Conservation (phyloP, 2,797 vertebrate species). For the Craterocephalus amniculus region DNA sequence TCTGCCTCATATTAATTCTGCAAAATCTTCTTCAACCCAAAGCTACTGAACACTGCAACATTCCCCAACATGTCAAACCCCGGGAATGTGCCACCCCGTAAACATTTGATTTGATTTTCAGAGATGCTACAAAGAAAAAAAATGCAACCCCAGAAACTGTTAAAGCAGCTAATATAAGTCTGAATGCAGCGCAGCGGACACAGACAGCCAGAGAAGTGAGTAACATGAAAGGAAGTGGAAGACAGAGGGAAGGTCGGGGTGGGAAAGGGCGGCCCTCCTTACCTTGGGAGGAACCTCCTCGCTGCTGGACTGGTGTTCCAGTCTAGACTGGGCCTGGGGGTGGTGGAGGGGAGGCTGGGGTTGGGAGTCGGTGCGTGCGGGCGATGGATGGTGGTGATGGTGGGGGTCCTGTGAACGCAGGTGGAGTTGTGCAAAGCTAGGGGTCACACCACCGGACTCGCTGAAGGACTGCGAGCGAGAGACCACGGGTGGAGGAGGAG, state of each 20-base stretch:
- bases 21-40: background rate
- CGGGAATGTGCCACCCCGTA: background rate
- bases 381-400: constrained; percentile 82
- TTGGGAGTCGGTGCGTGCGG: constrained; percentile 88
- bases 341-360: constrained; percentile 91
- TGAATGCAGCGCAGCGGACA: constrained; percentile 26
- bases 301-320: constrained; percentile 85
- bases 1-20: background rate
- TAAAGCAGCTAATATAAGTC: constrained; percentile 16
- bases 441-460: constrained; percentile 91
- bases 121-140: background rate
- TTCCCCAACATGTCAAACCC: background rate
- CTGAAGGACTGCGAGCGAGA: constrained; percentile 92
- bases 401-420: constrained; percentile 96
- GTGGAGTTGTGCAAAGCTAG: constrained; percentile 97
- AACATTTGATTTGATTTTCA: background rate
- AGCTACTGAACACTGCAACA: background rate
- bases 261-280: constrained; percentile 74
- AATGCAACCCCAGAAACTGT: background rate
- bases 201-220: constrained; percentile 33
- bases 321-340: constrained; percentile 88
- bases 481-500: constrained; percentile 80
- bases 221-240: constrained; percentile 30
- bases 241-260: constrained; percentile 17
- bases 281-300: constrained; percentile 97